Evolutionary conservation across 2,888 invertebrate species (phyloP), one percentile per base, ranked within the genome.

Genomic region (Leucania comma): DNA sequence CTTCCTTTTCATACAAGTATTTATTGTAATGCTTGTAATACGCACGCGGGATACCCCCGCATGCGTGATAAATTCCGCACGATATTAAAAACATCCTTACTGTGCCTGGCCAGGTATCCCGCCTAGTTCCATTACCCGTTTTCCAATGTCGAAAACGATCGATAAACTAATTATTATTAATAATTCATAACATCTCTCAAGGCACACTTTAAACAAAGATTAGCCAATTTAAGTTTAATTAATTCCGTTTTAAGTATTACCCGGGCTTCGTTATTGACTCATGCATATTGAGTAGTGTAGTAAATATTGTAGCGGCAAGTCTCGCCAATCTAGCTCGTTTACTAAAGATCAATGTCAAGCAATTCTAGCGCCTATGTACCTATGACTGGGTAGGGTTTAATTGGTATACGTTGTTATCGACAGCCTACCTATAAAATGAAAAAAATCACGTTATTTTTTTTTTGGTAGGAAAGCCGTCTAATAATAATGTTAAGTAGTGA

Each of bases 261-360:
- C 8, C 10, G 26, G 24, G 50, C 29, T 42, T 26, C 48, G 22
- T 22, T 32, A 42, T 42, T 42, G 22, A 24, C 51, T 51, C 51
- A 51, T 51, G 51, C 51, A 24, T 24, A 51, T 14, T 51, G 51
- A 51, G 12, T 24, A 51, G 51, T 17, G 20, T 22, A 50, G 24
- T 38, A 60, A 60, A 66, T 72, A 75, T 66, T 61, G 35, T 60
- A 32, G 57, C 24, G n/a, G 17, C n/a, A 46, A 56, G 26, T 4
- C 35, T 22, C 14, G 72, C 12, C 24, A 35, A 50, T 42, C 54
- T 54, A 71, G 29, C 29, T 32, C 20, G 42, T 56, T 60, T 1
- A 57, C 46, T 65, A 46, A n/a, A 5, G 56, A 75, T 42, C 75
- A 50, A 42, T 57, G 32, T 35, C 50, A 51, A 77, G 65, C 56